Percentiles rank a stretch among this genome's conserved stretches.
These are phyloP conservation scores for Ptychodera flava DNA, from an alignment of 35 echinoderm and acorn worm species.

Conservation along the genomic window DNA sequence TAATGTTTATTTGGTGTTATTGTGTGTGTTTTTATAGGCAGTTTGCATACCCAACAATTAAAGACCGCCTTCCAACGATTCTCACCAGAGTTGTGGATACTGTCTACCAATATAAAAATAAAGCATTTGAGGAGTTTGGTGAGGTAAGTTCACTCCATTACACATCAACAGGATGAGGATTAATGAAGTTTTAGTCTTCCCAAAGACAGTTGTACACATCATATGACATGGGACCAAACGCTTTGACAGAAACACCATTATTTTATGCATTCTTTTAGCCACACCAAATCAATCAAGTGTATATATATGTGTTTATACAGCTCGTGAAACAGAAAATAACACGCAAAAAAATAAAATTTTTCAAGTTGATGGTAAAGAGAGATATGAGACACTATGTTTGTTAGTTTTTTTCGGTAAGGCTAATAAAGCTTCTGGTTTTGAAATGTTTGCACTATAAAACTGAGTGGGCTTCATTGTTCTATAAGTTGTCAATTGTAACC, in stretches of 20 bases:
- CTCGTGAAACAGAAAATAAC: too few species aligned
- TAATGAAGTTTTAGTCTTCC: neutral
- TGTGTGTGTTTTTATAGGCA: slow-evolving; percentile 64
- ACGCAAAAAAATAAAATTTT: too few species aligned
- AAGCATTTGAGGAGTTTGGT: slow-evolving; percentile 68
- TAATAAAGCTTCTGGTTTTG: too few species aligned
- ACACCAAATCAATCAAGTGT: neutral
- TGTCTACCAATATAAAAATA: slow-evolving; percentile 60
- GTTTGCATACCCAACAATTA: slow-evolving; percentile 81
- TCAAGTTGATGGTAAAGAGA: too few species aligned
- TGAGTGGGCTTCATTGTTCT: too few species aligned
- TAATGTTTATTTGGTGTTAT: too few species aligned
- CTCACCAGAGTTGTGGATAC: slow-evolving; percentile 85
- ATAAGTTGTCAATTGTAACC: too few species aligned
- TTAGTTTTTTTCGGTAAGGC: too few species aligned
- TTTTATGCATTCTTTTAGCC: neutral
- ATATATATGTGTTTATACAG: too few species aligned
- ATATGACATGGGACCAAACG: neutral
- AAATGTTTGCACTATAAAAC: too few species aligned
- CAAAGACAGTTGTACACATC: neutral
- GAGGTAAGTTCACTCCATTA: slow-evolving; percentile 43
- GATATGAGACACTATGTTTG: too few species aligned
- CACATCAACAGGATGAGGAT: neutral
- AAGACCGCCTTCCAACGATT: slow-evolving; percentile 75
- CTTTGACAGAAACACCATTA: neutral